Base-by-base conservation (phyloP, 2,113 vertebrate species). In the Petrocephalus microphthalmus region DNA sequence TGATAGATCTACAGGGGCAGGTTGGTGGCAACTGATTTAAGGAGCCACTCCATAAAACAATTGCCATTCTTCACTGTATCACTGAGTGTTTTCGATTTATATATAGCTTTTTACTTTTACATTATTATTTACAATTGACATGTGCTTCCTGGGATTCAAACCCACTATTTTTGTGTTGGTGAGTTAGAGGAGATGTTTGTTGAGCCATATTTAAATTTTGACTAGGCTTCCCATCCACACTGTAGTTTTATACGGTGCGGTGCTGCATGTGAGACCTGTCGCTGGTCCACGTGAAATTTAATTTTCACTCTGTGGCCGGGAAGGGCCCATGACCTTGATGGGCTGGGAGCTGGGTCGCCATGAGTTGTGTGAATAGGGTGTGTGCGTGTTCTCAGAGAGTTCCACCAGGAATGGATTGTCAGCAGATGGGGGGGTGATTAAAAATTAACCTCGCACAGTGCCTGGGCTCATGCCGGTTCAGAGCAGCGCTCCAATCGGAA, bases 391-490 rank as follows among this genome's bases (percentile, higher is more conserved):
- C n/a, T 49, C n/a, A 86, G 25, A 47, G 54, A 87, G 54, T 86
- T 47, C 8, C 45, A 85, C 25, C 56, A 47, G 33, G 42, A 29
- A 74, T 49, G 45, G 29, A 52, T 64, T 71, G 64, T 52, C 42
- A 52, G 86, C 37, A 20, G 86, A 25, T 29, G 86, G 60, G 64
- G 89, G 90, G 90, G 91, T 92, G 89, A 92, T 92, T 91, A 91
- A 92, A 91, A 92, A 91, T 92, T 90, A 92, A 92, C 91, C 89
- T 88, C 17, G 84, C 87, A 42, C 33, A 86, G 78, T 89, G 90
- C 88, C 86, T 87, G 86, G 87, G 84, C 90, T 89, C 89, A 90
- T 88, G 91, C 91, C 89, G 89, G 89, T 89, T 91, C 89, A 90
- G 91, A 89, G 87, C 67, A 82, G 89, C 78, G 60, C 88, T 91